phyloP scores from a whole-genome alignment of 2,797 vertebrate genomes.

The Sus cebifrons region DNA sequence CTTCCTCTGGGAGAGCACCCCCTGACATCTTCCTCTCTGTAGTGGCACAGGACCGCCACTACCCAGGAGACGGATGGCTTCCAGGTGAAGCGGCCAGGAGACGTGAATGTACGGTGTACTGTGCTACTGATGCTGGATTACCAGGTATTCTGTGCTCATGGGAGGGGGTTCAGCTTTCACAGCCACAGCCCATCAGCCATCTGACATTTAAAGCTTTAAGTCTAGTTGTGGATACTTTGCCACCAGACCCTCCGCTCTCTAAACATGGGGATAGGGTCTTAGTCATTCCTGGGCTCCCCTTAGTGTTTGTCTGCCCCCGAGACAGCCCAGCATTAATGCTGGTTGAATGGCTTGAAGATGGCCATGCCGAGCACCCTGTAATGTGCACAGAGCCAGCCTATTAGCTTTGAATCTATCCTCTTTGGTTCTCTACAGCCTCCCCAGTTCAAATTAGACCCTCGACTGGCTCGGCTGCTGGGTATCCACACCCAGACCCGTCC shows the following conservation, averaged over 20 bases:
- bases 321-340: conserved; percentile 22
- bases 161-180: not conserved
- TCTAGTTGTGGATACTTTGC: not conserved
- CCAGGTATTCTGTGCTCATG: conserved; percentile 91
- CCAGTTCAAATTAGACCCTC: conserved; percentile 98
- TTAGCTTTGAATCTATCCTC: not conserved
- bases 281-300: not conserved
- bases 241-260: not conserved
- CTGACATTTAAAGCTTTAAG: not conserved
- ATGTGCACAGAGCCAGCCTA: not conserved
- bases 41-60: conserved; percentile 99
- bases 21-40: conserved; percentile 81
- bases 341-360: not conserved
- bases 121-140: conserved; percentile 99
- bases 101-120: conserved; percentile 98
- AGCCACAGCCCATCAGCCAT: not conserved
- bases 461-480: conserved; percentile 97
- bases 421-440: conserved; percentile 92
- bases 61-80: conserved; percentile 99
- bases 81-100: conserved; percentile 99
- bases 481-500: conserved; percentile 99
- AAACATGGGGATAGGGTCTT: not conserved
- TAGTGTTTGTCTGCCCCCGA: not conserved
- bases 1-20: conserved; percentile 77
- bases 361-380: not conserved